These are phyloP conservation scores for Leptonema lineaticorne DNA, from an alignment of 1,140 invertebrate species.

Conservation along the genomic window DNA sequence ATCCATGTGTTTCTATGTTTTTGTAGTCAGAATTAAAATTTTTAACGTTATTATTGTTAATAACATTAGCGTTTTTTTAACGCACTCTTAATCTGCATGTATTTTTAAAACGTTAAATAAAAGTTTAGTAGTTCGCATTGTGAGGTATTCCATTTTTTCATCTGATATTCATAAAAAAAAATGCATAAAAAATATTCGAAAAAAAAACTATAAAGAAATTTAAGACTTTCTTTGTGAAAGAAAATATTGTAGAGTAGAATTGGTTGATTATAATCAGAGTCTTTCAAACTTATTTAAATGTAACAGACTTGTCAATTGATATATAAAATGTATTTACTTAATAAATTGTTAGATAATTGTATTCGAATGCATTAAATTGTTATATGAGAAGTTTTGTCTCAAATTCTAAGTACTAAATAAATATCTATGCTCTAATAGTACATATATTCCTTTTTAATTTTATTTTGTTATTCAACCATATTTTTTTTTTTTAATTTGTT, in stretches of 20 bases:
- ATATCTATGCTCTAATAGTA: slow-evolving; percentile 8
- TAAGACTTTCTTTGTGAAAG: slow-evolving; percentile 26
- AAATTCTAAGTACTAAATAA: slow-evolving; percentile 23
- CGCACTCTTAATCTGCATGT: too few relatives aligned
- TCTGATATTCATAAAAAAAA: not conserved
- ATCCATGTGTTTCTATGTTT: not conserved
- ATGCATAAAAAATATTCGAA: not conserved
- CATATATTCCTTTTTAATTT: not conserved
- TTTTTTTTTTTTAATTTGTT: too few relatives aligned
- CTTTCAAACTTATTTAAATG: slow-evolving; percentile 22
- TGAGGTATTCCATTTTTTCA: not conserved
- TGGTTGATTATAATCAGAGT: slow-evolving; percentile 5
- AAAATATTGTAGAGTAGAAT: slow-evolving; percentile 21
- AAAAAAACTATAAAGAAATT: not conserved
- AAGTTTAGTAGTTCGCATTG: not conserved
- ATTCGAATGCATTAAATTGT: slow-evolving; percentile 19
- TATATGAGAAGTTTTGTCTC: slow-evolving; percentile 22
- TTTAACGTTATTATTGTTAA: too few relatives aligned
- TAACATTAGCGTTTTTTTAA: too few relatives aligned
- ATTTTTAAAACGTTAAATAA: not conserved
- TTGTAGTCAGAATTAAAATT: too few relatives aligned
- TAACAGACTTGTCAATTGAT: slow-evolving; percentile 27
- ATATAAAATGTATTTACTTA: slow-evolving; percentile 16
- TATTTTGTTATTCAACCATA: not conserved
- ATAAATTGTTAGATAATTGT: slow-evolving; percentile 26